Evolutionary conservation across 2,888 invertebrate species (phyloP), one percentile per base, ranked within the genome.

Genomic region (Eutolmus rufibarbis): DNA sequence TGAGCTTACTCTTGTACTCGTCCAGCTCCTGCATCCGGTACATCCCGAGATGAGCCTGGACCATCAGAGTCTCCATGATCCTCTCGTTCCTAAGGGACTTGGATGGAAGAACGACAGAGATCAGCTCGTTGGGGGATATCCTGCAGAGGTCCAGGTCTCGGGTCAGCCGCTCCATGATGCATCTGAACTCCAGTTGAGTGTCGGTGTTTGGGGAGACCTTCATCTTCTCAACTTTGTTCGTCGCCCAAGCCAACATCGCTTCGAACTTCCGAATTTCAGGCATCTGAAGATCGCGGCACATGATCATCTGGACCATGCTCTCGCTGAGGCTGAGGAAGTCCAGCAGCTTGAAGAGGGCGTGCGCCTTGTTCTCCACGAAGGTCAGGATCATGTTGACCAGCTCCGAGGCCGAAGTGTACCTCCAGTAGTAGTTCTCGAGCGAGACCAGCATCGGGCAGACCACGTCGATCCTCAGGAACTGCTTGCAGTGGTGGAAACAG

Each of bases 401-500:
- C 92, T 98, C 98, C 37, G 97, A 97, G 78, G 98, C 98, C 87
- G 98, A 98, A 51, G 97, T 97, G 92, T 98, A 98, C 89, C 98
- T 95, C 98, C 98, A 98, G 92, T 97, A 98, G 93, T 98, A 98
- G 92, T 98, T 98, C 92, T 98, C 98, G 91, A 98, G 93, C 74
- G 97, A 96, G 92, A 97, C 97, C 87, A 98, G 94, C 98, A 98
- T 98, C 89, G 96, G 95, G 93, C 98, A 98, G 91, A 97, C 98
- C 91, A 98, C 97, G 93, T 98, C 97, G 92, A 97, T 97, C 90
- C 97, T 95, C 56, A 98, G 94, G 92, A 97, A 98, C 92, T 98
- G 98, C 92, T 98, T 98, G 90, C 98, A 97, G 91, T 98, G 98
- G 91, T 98, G 98, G 93, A 98, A 98, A 93, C 98, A 98, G 14